Percentiles rank a stretch among this genome's conserved stretches.
phyloP scores from a whole-genome alignment of 2,888 invertebrate species.

The Gryllus longicercus region DNA sequence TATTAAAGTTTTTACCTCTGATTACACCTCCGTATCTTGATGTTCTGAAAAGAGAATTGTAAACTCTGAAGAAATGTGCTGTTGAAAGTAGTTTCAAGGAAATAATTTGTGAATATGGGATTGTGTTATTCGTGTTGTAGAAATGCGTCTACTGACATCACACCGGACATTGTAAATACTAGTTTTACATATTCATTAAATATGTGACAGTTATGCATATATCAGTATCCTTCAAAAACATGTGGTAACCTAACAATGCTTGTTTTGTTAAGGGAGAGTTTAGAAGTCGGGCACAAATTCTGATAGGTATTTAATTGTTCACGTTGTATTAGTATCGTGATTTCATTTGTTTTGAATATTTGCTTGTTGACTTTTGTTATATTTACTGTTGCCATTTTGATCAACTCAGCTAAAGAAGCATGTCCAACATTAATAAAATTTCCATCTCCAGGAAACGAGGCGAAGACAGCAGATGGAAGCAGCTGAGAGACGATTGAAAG shows the following conservation, averaged over 20 bases:
- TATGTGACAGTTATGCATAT: background rate
- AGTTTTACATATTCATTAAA: background rate
- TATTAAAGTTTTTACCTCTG: too few relatives aligned
- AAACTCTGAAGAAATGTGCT: too few relatives aligned
- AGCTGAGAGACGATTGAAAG: conserved; percentile 60
- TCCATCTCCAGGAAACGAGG: conserved; percentile 56
- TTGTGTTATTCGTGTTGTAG: conserved; percentile 55
- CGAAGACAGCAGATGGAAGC: conserved; percentile 64
- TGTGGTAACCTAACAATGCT: background rate
- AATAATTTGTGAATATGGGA: conserved; percentile 46
- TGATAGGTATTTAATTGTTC: background rate
- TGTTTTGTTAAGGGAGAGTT: background rate
- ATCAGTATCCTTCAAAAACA: background rate
- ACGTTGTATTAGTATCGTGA: background rate
- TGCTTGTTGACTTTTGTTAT: background rate
- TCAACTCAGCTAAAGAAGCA: background rate
- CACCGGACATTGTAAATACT: conserved; percentile 56
- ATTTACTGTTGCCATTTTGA: background rate
- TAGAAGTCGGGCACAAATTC: background rate
- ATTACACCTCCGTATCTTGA: too few relatives aligned
- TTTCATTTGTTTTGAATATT: background rate
- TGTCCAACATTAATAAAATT: background rate
- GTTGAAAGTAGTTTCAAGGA: too few relatives aligned
- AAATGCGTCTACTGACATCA: conserved; percentile 56
- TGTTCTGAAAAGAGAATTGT: too few relatives aligned